Evolutionary conservation across 2,797 vertebrate genomes (phyloP).

Genomic region (Danio choprae): DNA sequence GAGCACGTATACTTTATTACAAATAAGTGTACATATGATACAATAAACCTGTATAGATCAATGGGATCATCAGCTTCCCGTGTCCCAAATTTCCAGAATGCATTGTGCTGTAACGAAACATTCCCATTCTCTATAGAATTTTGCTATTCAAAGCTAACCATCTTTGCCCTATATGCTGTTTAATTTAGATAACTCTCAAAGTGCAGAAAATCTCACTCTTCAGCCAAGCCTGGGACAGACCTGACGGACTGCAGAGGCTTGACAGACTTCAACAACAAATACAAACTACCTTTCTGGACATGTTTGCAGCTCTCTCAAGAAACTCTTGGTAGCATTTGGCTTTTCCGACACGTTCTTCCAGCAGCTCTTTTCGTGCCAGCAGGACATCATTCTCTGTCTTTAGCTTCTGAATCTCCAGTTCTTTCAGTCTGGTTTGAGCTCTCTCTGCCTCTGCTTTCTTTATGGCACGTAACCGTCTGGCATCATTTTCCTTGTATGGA

Average conservation of each 20-base stretch:
- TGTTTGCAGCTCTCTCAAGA: slow-evolving; percentile 70
- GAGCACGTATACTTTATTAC: too few relatives aligned
- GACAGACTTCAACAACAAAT: neutral
- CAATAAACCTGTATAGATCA: too few relatives aligned
- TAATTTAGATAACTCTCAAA: neutral
- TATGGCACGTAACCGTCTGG: slow-evolving; percentile 59
- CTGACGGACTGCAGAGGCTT: neutral
- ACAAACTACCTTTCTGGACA: slow-evolving; percentile 68
- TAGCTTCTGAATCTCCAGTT: slow-evolving; percentile 65
- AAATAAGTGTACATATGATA: too few relatives aligned
- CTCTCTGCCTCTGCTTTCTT: slow-evolving; percentile 64
- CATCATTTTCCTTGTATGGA: slow-evolving; percentile 69
- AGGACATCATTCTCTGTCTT: slow-evolving; percentile 65
- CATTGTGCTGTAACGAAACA: too few relatives aligned
- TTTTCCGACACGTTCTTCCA: slow-evolving; percentile 66
- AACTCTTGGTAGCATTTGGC: slow-evolving; percentile 70
- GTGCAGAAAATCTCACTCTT: neutral
- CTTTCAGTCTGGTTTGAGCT: slow-evolving; percentile 50
- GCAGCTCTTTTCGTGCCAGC: slow-evolving; percentile 60
- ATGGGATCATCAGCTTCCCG: too few relatives aligned
- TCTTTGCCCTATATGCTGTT: neutral
- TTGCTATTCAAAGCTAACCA: neutral
- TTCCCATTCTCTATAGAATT: too few relatives aligned
- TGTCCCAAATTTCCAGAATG: too few relatives aligned
- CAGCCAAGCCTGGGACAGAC: neutral